Evolutionary conservation across 2,113 vertebrate species (phyloP).

Genomic region (Dascyllus trimaculatus): DNA sequence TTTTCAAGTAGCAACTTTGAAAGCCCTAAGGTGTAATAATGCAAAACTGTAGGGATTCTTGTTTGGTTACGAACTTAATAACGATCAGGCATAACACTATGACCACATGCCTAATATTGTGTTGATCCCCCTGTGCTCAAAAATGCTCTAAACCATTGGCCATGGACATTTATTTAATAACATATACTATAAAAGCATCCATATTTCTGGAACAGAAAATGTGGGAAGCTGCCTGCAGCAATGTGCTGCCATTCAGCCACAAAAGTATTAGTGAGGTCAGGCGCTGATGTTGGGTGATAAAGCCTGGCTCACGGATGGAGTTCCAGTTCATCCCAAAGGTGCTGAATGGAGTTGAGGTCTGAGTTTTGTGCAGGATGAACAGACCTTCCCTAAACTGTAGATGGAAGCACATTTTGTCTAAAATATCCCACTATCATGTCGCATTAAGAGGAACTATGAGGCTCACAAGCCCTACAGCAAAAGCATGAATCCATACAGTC

Average conservation of each 20-base stretch:
- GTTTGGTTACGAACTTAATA: too few relatives aligned
- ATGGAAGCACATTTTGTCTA: not conserved
- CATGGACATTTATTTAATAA: too few relatives aligned
- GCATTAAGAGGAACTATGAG: not conserved
- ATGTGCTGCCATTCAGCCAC: constrained; percentile 12
- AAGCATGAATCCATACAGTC: not conserved
- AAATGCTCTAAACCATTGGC: too few relatives aligned
- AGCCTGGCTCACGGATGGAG: not conserved
- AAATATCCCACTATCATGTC: not conserved
- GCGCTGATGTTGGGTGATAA: not conserved
- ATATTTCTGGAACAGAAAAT: not conserved
- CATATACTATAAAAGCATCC: not conserved
- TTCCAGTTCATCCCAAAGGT: constrained; percentile 16
- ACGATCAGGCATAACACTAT: too few relatives aligned
- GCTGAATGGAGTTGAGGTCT: constrained; percentile 2
- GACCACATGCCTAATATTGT: too few relatives aligned
- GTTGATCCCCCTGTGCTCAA: too few relatives aligned
- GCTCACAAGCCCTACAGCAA: not conserved
- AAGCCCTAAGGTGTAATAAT: constrained; percentile 23
- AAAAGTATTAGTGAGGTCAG: not conserved
- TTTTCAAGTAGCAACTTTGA: constrained; percentile 50
- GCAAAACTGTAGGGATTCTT: constrained; percentile 5
- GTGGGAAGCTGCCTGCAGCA: constrained; percentile 1
- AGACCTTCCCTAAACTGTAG: not conserved
- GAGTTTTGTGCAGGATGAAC: not conserved